Evolutionary conservation across 2,888 invertebrate genomes (phyloP).

Genomic region (Conus canariensis): DNA sequence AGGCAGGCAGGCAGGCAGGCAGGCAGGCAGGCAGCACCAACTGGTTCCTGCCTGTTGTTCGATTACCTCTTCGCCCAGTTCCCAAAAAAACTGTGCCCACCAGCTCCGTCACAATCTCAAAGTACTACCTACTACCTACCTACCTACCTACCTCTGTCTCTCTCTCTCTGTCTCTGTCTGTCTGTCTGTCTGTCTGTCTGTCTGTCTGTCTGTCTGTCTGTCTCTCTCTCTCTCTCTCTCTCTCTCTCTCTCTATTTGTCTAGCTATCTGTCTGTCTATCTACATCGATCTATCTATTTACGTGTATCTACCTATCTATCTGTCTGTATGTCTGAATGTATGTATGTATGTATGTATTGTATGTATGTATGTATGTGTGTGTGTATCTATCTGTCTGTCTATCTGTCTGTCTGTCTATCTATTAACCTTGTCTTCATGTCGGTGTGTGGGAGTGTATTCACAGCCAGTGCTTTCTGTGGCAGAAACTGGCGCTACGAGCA

Average conservation of each 20-base stretch:
- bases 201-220: background rate
- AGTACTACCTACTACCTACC: too few relatives aligned
- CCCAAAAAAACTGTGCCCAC: too few relatives aligned
- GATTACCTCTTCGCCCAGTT: too few relatives aligned
- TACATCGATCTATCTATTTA: too few relatives aligned
- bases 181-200: background rate
- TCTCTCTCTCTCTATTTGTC: background rate
- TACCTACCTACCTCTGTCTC: too few relatives aligned
- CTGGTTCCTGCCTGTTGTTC: too few relatives aligned
- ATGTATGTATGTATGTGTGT: background rate
- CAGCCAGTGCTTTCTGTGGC: constrained; percentile 47
- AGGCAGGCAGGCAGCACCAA: too few relatives aligned
- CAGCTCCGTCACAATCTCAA: too few relatives aligned
- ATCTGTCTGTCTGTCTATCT: background rate
- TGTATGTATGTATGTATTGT: background rate
- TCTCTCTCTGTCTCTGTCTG: too few relatives aligned
- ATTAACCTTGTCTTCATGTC: too few relatives aligned
- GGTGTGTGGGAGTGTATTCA: background rate
- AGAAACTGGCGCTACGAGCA: constrained; percentile 97
- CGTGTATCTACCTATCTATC: too few relatives aligned
- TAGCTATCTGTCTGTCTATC: background rate
- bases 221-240: background rate
- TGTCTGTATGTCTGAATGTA: background rate
- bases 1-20: too few relatives aligned
- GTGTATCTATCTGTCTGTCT: background rate